Conservation (phyloP, 2,797 vertebrate genomes). For the Myioborus miniatus region DNA sequence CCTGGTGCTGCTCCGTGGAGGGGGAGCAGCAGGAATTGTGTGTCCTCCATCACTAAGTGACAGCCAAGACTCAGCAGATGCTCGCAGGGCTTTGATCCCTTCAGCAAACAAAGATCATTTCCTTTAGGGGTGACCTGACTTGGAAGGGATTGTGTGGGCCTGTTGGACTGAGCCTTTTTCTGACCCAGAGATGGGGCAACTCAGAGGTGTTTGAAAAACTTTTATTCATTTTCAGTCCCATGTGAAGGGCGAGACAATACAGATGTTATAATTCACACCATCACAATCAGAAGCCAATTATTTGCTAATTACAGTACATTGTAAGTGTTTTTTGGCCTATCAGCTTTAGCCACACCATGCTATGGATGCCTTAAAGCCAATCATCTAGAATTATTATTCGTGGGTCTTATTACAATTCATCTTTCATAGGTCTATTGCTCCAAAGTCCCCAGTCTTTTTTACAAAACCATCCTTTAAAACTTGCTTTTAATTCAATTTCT, state of each 20-base stretch:
- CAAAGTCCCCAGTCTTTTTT: too few relatives aligned
- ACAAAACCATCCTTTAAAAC: too few relatives aligned
- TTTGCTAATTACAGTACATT: background rate
- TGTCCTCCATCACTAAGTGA: conserved; percentile 52
- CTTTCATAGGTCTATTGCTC: too few relatives aligned
- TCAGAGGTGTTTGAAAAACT: background rate
- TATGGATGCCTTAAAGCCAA: background rate
- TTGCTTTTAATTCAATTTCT: too few relatives aligned
- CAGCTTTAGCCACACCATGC: background rate
- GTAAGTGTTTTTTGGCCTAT: background rate
- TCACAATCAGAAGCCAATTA: background rate
- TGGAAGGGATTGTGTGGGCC: background rate
- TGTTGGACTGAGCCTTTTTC: background rate
- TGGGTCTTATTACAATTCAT: too few relatives aligned
- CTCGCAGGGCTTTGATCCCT: background rate
- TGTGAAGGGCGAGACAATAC: background rate
- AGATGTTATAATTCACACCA: background rate
- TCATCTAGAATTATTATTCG: too few relatives aligned
- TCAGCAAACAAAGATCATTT: conserved; percentile 53
- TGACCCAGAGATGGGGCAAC: background rate
- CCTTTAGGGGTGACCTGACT: background rate
- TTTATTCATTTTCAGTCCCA: background rate
- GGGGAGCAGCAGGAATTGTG: background rate
- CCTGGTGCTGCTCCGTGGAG: background rate
- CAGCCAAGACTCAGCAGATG: conserved; percentile 62